Evolutionary conservation across 2,113 vertebrate genomes (phyloP).

Genomic region (Psittacus erithacus): DNA sequence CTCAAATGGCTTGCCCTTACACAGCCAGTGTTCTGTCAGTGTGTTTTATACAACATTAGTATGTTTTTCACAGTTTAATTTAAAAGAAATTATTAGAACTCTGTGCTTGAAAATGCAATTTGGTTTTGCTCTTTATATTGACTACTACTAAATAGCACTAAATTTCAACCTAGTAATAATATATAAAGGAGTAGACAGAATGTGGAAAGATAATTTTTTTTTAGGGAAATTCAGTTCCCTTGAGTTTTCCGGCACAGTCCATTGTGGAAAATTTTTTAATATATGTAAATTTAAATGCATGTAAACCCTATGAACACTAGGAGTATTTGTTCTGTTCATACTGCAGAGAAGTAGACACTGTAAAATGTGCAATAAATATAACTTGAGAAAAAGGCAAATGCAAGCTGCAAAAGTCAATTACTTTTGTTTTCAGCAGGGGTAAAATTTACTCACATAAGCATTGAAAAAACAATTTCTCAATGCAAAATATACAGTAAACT

Average conservation of each 20-base stretch:
- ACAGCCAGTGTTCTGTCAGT: rapidly evolving
- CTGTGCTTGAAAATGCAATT: background rate
- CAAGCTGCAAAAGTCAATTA: background rate
- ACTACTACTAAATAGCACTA: background rate
- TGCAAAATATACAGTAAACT: background rate
- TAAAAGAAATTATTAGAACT: background rate
- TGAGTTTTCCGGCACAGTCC: background rate
- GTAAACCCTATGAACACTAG: background rate
- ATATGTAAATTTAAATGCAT: background rate
- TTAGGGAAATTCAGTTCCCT: background rate
- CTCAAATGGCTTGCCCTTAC: background rate
- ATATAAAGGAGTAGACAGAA: background rate
- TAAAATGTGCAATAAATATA: background rate
- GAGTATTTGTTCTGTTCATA: background rate
- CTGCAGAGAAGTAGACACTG: background rate
- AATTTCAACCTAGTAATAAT: background rate
- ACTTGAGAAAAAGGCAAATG: background rate
- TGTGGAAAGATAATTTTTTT: background rate
- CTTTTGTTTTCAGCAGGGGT: background rate
- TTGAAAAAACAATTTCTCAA: background rate
- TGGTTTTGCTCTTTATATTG: background rate
- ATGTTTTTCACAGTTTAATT: background rate
- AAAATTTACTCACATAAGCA: background rate
- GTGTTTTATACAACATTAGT: background rate
- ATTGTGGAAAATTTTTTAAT: background rate